Percentiles rank a stretch among this genome's conserved stretches.
Evolutionary conservation across 2,113 vertebrate species (phyloP).

Genomic region (Machaerirhynchus nigripectus): DNA sequence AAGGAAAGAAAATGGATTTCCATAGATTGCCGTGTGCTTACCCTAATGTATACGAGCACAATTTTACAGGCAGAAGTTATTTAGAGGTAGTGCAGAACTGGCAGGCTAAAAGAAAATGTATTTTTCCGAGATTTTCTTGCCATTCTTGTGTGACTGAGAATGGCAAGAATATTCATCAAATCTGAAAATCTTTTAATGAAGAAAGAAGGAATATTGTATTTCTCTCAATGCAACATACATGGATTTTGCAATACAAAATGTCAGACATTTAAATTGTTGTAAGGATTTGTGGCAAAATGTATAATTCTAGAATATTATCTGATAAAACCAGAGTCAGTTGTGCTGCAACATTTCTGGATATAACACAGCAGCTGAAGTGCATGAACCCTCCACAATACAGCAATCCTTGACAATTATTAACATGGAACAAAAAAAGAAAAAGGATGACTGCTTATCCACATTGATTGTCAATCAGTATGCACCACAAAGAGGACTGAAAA

Average conservation of each 20-base stretch:
- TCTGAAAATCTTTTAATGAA: neutral
- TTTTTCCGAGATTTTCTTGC: neutral
- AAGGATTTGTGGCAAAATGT: neutral
- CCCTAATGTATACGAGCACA: neutral
- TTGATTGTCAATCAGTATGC: neutral
- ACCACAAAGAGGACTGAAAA: neutral
- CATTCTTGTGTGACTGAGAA: neutral
- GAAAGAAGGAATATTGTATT: neutral
- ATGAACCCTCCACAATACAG: neutral
- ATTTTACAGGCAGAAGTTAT: neutral
- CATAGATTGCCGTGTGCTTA: neutral
- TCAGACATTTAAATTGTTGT: neutral
- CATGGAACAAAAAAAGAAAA: neutral
- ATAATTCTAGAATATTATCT: neutral
- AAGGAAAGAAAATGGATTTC: neutral
- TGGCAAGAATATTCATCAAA: neutral
- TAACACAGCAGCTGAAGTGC: neutral
- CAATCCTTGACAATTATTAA: neutral
- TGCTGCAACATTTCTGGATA: neutral
- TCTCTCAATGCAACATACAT: neutral
- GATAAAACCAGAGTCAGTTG: neutral
- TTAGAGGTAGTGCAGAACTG: neutral
- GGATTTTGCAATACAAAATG: neutral
- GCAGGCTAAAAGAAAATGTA: neutral
- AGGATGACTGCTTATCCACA: neutral